Percentiles rank a stretch among this genome's conserved stretches.
phyloP scores from a whole-genome alignment of 2,797 vertebrate species.

The Neoniphon sammara region DNA sequence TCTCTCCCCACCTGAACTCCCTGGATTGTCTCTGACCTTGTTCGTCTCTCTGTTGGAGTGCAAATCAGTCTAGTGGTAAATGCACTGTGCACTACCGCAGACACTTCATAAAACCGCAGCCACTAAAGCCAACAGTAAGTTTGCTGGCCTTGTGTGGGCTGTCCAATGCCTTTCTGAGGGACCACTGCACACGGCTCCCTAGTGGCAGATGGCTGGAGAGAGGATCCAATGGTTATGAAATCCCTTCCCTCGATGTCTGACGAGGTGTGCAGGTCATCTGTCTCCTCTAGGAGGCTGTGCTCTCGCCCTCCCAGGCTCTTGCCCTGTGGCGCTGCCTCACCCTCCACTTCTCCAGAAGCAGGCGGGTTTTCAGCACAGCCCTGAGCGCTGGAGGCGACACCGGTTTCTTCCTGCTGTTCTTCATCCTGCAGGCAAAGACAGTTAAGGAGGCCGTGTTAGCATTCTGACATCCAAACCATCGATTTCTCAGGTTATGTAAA shows the following conservation, averaged over 20 bases:
- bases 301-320: constrained; percentile 47
- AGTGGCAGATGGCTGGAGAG: constrained; percentile 21
- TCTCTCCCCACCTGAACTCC: constrained; percentile 40
- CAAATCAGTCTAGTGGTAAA: constrained; percentile 2
- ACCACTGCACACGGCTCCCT: neutral
- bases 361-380: constrained; percentile 42
- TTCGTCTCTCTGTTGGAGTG: constrained; percentile 11
- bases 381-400: neutral
- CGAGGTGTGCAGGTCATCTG: constrained; percentile 21
- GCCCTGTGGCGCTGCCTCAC: constrained; percentile 54
- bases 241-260: constrained; percentile 23
- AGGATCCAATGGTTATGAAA: constrained; percentile 19
- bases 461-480: constrained; percentile 28
- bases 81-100: constrained; percentile 21
- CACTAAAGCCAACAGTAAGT: neutral
- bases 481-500: constrained; percentile 20
- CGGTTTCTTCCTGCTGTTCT: neutral
- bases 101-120: neutral
- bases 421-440: constrained; percentile 57
- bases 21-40: constrained; percentile 15
- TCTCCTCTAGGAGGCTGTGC: constrained; percentile 50
- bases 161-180: constrained; percentile 13
- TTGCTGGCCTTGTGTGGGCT: neutral
- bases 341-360: constrained; percentile 74
- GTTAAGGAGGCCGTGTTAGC: constrained; percentile 4